phyloP scores from a whole-genome alignment of 2,797 vertebrate species.

The Megalops cyprinoides region DNA sequence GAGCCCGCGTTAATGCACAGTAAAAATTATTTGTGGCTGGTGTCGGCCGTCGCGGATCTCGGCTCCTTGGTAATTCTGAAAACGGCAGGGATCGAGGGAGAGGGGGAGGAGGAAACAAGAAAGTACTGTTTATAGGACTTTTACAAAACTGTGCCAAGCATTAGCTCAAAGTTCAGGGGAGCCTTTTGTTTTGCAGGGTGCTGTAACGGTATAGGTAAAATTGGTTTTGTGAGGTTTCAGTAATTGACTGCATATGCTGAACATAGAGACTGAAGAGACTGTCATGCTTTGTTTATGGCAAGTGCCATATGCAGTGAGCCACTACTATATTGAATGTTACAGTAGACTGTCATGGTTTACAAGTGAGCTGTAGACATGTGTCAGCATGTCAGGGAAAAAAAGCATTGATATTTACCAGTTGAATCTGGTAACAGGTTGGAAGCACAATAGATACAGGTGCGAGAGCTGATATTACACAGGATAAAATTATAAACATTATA shows the following conservation, averaged over 20 bases:
- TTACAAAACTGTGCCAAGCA: too few species aligned
- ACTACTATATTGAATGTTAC: background rate
- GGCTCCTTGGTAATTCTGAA: background rate
- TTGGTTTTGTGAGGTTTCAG: background rate
- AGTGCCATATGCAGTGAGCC: background rate
- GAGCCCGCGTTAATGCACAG: constrained; percentile 45
- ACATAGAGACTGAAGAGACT: background rate
- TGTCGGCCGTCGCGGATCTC: constrained; percentile 39
- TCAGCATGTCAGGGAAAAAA: too few species aligned
- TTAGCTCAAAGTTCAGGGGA: too few species aligned
- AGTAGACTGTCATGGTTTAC: background rate
- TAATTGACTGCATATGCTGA: background rate
- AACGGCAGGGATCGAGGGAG: background rate
- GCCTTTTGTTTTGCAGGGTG: too few species aligned
- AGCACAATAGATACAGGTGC: too few species aligned
- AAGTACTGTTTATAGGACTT: constrained; percentile 15
- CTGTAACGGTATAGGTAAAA: background rate
- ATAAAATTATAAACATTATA: too few species aligned
- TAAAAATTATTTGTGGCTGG: constrained; percentile 47
- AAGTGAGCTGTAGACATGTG: too few species aligned
- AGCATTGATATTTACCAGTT: too few species aligned
- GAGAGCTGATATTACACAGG: too few species aligned
- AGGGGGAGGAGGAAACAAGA: constrained; percentile 39
- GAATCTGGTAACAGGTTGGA: too few species aligned
- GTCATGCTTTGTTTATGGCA: too few species aligned